Evolutionary conservation across 2,797 vertebrate species (phyloP), one percentile per base, ranked within the genome.

Genomic region (Sebastiscus tertius): DNA sequence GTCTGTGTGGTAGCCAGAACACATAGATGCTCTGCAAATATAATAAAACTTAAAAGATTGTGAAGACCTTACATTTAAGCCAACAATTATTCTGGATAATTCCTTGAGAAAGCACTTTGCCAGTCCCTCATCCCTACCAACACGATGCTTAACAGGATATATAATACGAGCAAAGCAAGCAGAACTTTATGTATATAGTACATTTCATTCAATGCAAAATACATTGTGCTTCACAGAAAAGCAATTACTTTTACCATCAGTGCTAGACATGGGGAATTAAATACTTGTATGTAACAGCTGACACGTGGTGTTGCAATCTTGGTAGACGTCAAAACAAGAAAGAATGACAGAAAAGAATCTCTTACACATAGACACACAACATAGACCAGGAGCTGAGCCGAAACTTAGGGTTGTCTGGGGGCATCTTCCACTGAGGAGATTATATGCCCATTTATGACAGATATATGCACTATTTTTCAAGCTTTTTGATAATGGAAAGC

Each of bases 1-100:
- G 77, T 83, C 68, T 80, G 73, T 79, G 78, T 46, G 86, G 79
- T 75, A 70, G 78, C 29, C 75, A 69, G 33, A 80, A 83, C 75
- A 82, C 72, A 77, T 52, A 59, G 6, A 81, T 69, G 31, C 56
- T 68, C 65, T 77, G 68, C 55, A 80, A 80, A 78, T 63, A 72
- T 79, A 69, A 71, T 67, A 46, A 12, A 78, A 77, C 55, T 62
- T 66, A 70, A 72, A 83, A 49, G 11, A 71, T 80, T 72, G 62
- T 26, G 12, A 10, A 82, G 61, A 75, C 42, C 18, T 73, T 77
- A 63, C 68, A 75, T 64, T 62, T 61, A 72, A 87, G 73, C 76
- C 74, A 74, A 49, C 61, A 84, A 61, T 73, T 75, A 71, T 73
- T 79, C 29, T 13, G 26, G 68, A 75, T 88, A 65, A 87, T 84